Evolutionary conservation across 2,888 invertebrate genomes (phyloP).

Genomic region (Noctua janthina): DNA sequence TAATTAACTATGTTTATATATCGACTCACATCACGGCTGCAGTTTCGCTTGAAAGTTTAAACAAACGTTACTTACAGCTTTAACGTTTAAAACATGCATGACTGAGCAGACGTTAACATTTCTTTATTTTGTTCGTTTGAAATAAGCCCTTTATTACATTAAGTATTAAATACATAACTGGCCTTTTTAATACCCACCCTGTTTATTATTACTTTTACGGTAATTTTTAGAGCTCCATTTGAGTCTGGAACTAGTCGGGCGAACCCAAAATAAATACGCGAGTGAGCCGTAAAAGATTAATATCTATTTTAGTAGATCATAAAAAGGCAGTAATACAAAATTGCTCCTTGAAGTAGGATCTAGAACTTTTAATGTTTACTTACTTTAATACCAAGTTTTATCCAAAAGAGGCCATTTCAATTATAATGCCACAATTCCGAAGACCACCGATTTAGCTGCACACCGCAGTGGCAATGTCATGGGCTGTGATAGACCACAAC

Average conservation of each 20-base stretch:
- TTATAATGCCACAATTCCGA: background rate
- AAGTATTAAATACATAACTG: background rate
- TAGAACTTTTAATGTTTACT: slow-evolving; percentile 12
- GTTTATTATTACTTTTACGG: slow-evolving; percentile 12
- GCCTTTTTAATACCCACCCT: background rate
- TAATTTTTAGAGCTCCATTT: slow-evolving; percentile 17
- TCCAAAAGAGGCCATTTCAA: background rate
- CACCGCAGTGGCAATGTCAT: background rate
- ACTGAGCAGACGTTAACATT: too few relatives aligned
- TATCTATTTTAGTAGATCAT: slow-evolving; percentile 21
- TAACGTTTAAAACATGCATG: too few relatives aligned
- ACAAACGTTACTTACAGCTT: background rate
- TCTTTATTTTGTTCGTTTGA: background rate
- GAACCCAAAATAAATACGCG: slow-evolving; percentile 19
- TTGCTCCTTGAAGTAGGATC: background rate
- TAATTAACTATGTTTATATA: too few relatives aligned
- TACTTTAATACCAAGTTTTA: background rate
- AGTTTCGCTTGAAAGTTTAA: background rate
- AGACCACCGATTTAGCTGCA: background rate
- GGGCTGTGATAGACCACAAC: background rate
- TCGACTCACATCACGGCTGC: too few relatives aligned
- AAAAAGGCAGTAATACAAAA: slow-evolving; percentile 10
- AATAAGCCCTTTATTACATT: background rate
- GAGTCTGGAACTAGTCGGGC: background rate
- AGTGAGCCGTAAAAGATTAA: slow-evolving; percentile 21